Percentiles rank a stretch among this genome's conserved stretches.
phyloP scores from a whole-genome alignment of 2,797 vertebrate species.

The Hozukius guyotensis region DNA sequence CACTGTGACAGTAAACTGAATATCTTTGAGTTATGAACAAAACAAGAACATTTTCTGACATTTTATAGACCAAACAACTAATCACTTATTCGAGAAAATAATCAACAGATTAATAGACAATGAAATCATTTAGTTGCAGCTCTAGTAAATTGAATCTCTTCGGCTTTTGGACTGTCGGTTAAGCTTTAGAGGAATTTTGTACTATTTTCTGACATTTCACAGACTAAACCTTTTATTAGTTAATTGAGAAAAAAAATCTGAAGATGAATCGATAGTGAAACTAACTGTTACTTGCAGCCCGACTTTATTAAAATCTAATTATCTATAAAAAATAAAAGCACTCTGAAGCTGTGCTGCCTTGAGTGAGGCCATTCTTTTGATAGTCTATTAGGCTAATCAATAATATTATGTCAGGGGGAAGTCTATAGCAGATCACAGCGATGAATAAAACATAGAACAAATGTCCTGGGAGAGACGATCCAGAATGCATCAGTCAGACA shows the following conservation, averaged over 20 bases:
- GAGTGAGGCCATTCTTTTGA: slow-evolving; percentile 62
- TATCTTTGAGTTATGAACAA: too few relatives aligned
- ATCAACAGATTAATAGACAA: too few relatives aligned
- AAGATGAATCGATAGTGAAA: slow-evolving; percentile 5
- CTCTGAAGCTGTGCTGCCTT: slow-evolving; percentile 25
- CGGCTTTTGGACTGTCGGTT: not conserved
- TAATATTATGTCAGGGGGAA: slow-evolving; percentile 69
- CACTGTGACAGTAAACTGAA: too few relatives aligned
- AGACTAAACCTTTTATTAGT: not conserved
- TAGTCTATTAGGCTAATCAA: slow-evolving; percentile 72
- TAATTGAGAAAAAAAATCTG: not conserved
- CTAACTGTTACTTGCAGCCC: slow-evolving; percentile 3
- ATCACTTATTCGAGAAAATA: too few relatives aligned
- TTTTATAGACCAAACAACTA: too few relatives aligned
- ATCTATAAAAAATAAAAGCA: slow-evolving; percentile 35
- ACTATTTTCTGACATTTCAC: not conserved
- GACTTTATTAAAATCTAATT: slow-evolving; percentile 21
- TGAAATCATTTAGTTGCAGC: too few relatives aligned
- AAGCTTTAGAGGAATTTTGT: not conserved
- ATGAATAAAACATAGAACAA: slow-evolving; percentile 78
- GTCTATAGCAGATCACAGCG: slow-evolving; percentile 72
- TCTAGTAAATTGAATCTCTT: not conserved
- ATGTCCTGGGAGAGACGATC: slow-evolving; percentile 74
- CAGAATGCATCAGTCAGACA: slow-evolving; percentile 78
- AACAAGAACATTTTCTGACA: too few relatives aligned